Percentiles rank a stretch among this genome's conserved stretches.
Evolutionary conservation across 2,797 vertebrate species (phyloP).

Genomic region (Platyrinchus mystaceus): DNA sequence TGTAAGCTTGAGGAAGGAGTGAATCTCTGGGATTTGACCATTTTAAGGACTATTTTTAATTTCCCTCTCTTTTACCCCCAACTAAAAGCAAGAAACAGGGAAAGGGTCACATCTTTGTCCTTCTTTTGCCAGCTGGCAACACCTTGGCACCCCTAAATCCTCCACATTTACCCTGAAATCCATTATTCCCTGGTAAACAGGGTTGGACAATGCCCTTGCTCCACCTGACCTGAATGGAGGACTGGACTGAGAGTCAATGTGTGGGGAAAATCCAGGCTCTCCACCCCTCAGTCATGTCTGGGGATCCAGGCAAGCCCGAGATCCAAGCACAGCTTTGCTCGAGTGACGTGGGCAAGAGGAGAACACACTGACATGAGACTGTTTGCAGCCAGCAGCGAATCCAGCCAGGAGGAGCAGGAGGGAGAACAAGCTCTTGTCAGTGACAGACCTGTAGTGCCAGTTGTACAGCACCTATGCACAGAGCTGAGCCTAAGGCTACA

Average conservation of each 20-base stretch:
- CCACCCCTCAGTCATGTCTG: background rate
- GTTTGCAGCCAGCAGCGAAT: background rate
- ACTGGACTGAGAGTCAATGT: background rate
- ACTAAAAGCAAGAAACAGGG: background rate
- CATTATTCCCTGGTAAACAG: background rate
- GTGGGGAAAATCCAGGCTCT: background rate
- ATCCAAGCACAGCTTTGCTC: background rate
- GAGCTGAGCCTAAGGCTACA: constrained; percentile 37
- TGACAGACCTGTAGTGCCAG: constrained; percentile 24
- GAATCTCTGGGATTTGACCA: background rate
- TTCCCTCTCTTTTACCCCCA: background rate
- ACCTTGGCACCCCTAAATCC: background rate
- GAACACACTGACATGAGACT: background rate
- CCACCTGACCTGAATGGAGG: background rate
- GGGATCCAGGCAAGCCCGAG: background rate
- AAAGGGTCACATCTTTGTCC: background rate
- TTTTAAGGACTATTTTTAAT: background rate
- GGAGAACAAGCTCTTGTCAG: background rate
- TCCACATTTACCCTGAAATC: background rate
- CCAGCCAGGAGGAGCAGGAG: background rate
- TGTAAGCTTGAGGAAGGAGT: background rate
- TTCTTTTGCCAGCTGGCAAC: background rate
- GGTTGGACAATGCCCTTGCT: accelerated
- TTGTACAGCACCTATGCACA: background rate
- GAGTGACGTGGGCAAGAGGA: background rate